A percentile compares a stretch with the other conserved stretches of the same genome.
Evolutionary conservation across 2,113 vertebrate genomes (phyloP).

Genomic region (Lycocorax pyrrhopterus): DNA sequence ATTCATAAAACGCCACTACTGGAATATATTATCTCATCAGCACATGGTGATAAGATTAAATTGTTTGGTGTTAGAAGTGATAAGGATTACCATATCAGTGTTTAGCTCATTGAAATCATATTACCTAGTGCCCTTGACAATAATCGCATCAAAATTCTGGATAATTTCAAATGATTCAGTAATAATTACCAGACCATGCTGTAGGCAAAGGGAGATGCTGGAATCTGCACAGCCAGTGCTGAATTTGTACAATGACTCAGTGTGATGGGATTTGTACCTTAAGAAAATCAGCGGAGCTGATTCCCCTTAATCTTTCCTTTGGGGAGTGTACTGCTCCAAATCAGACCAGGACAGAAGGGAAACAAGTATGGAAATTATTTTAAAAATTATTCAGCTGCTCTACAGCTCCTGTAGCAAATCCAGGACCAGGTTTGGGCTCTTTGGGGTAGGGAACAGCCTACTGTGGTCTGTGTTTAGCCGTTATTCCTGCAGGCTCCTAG

Average conservation of each 20-base stretch:
- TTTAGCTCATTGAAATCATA: neutral
- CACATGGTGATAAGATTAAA: conserved; percentile 16
- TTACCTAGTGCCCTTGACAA: neutral
- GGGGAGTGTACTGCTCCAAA: neutral
- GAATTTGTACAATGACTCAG: neutral
- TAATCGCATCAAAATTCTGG: conserved; percentile 6
- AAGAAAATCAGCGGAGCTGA: neutral
- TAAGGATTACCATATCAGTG: conserved; percentile 13
- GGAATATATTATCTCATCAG: conserved; percentile 42
- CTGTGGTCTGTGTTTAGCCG: neutral
- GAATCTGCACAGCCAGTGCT: neutral
- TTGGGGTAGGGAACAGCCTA: neutral
- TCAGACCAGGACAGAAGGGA: neutral
- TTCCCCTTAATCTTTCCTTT: neutral
- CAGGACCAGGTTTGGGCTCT: neutral
- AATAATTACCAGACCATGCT: neutral
- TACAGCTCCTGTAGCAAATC: neutral
- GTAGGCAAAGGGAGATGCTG: neutral
- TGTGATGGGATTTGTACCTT: neutral
- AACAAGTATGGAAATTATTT: neutral
- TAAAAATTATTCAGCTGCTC: neutral
- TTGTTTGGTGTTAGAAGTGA: neutral
- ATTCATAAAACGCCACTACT: neutral
- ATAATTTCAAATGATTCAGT: conserved; percentile 26
- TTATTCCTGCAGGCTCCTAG: neutral